A percentile compares a stretch with the other conserved stretches of the same genome.
Evolutionary conservation across 2,797 vertebrate genomes (phyloP).

Genomic region (Allobates femoralis): DNA sequence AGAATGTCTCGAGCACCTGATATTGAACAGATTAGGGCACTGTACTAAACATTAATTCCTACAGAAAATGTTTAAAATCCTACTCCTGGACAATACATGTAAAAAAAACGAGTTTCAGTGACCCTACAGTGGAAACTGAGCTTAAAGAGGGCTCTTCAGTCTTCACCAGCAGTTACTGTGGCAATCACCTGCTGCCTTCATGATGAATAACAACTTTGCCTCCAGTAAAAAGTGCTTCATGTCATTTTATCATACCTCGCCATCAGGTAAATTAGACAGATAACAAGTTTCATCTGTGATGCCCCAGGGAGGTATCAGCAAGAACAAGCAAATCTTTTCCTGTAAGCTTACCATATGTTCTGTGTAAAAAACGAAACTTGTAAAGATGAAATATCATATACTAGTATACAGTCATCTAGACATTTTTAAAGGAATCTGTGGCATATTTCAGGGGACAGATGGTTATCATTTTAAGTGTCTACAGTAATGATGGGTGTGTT

Average conservation of each 20-base stretch:
- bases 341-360: slow-evolving; percentile 70
- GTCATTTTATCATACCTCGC: slow-evolving; percentile 74
- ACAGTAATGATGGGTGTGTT: neutral
- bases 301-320: slow-evolving; percentile 65
- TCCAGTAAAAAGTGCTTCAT: slow-evolving; percentile 69
- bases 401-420: neutral
- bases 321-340: slow-evolving; percentile 69
- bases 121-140: slow-evolving; percentile 24
- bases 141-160: slow-evolving; percentile 41
- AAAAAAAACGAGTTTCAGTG: slow-evolving; percentile 1
- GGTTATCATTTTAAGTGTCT: neutral
- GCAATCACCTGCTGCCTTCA: slow-evolving; percentile 60
- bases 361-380: slow-evolving; percentile 60
- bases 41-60: neutral
- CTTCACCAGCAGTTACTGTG: slow-evolving; percentile 48
- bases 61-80: slow-evolving; percentile 6
- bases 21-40: neutral
- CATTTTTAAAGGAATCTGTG: neutral
- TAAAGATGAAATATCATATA: slow-evolving; percentile 15
- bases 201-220: slow-evolving; percentile 65
- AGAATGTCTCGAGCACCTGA: neutral
- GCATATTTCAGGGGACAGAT: neutral
- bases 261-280: slow-evolving; percentile 79
- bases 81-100: neutral
- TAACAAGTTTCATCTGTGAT: slow-evolving; percentile 69